These are phyloP conservation scores for Drosophila peninsularis DNA, from an alignment of 2,888 invertebrate genomes.

Conservation along the genomic window DNA sequence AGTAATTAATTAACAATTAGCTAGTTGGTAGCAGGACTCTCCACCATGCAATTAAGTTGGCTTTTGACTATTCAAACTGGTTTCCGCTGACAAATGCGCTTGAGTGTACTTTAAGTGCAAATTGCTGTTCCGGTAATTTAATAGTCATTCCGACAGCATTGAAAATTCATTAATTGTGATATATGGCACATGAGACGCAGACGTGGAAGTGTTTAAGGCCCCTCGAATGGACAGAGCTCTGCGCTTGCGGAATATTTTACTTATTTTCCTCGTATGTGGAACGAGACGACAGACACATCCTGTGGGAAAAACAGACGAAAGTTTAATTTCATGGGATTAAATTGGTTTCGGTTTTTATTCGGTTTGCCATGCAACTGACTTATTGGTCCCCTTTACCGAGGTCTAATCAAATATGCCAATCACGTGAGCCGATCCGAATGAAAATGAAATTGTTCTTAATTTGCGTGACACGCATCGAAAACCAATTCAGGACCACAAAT, in stretches of 20 bases:
- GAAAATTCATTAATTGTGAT: conserved; percentile 45
- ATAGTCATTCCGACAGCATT: conserved; percentile 37
- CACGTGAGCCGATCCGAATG: conserved; percentile 55
- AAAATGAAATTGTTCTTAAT: conserved; percentile 76
- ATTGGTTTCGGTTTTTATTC: conserved; percentile 35
- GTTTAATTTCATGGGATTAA: conserved; percentile 39
- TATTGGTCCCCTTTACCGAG: conserved; percentile 27
- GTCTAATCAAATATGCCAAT: conserved; percentile 67
- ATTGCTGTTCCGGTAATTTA: conserved; percentile 42
- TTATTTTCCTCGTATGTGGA: not conserved
- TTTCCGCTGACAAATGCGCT: not conserved
- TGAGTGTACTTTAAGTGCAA: conserved; percentile 25
- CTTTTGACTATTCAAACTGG: not conserved
- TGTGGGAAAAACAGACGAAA: conserved; percentile 16
- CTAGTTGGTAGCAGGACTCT: not conserved
- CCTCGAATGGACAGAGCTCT: not conserved
- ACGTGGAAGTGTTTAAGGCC: conserved; percentile 19
- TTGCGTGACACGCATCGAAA: conserved; percentile 74
- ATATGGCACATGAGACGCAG: conserved; percentile 10
- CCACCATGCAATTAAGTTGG: not conserved
- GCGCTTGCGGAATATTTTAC: conserved; percentile 36
- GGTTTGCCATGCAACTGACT: conserved; percentile 29
- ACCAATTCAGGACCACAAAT: conserved; percentile 55
- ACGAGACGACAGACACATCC: not conserved
- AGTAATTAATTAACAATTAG: not conserved